phyloP scores from a whole-genome alignment of 2,113 vertebrate species.

The Microcebus lehilahytsara region DNA sequence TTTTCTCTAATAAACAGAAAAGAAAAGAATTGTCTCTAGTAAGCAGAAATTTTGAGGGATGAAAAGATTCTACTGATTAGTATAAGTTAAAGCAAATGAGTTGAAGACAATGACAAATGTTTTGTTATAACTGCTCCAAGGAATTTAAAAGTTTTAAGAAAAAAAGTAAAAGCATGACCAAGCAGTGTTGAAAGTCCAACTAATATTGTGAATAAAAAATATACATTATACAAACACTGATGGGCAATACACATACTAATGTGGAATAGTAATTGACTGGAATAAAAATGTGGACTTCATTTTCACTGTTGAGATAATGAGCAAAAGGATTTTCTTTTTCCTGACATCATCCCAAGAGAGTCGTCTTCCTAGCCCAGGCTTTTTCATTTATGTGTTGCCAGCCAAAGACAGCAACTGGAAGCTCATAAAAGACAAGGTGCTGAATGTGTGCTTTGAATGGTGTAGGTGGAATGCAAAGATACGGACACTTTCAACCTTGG shows the following conservation, averaged over 20 bases:
- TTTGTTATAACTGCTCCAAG: background rate
- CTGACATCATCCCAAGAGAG: background rate
- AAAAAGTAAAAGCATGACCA: background rate
- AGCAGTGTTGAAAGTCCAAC: background rate
- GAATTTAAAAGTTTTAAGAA: background rate
- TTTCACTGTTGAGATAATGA: background rate
- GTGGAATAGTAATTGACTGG: background rate
- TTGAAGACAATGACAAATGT: background rate
- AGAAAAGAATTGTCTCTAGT: background rate
- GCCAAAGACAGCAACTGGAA: background rate
- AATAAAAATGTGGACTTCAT: background rate
- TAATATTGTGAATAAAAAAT: background rate
- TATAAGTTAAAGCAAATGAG: background rate
- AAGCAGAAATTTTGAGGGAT: background rate
- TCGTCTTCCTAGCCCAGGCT: background rate
- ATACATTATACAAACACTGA: background rate
- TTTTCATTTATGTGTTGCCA: background rate
- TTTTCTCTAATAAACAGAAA: no score
- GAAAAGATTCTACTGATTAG: background rate
- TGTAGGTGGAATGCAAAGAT: background rate
- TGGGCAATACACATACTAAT: background rate
- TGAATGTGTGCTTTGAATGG: background rate
- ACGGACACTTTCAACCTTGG: background rate
- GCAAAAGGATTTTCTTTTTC: background rate
- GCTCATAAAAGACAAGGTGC: background rate